Evolutionary conservation across 2,888 invertebrate species (phyloP).

Genomic region (Drosophila sordidula): DNA sequence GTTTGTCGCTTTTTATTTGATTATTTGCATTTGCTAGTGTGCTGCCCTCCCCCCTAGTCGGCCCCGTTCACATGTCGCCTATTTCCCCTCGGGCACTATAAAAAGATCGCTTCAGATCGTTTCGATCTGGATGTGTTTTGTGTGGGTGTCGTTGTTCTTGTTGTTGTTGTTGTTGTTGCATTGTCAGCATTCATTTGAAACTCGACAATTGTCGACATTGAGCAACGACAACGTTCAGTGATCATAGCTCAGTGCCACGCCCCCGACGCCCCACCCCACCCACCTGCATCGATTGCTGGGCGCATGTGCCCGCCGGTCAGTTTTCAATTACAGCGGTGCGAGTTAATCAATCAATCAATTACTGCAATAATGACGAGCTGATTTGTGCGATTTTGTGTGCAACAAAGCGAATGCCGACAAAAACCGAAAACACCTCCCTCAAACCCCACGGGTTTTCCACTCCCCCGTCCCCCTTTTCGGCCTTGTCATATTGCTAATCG

Average conservation of each 20-base stretch:
- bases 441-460: not conserved
- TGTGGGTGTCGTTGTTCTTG: constrained; percentile 33
- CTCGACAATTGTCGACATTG: constrained; percentile 68
- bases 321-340: constrained; percentile 64
- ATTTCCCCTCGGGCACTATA: constrained; percentile 14
- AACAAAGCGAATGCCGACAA: constrained; percentile 55
- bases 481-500: constrained; percentile 6
- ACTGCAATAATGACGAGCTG: constrained; percentile 70
- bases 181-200: constrained; percentile 73
- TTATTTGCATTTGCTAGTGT: constrained; percentile 23
- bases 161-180: constrained; percentile 47
- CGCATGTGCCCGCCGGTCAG: constrained; percentile 65
- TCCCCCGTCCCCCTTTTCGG: not conserved
- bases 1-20: constrained; percentile 32
- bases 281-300: constrained; percentile 14
- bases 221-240: constrained; percentile 22
- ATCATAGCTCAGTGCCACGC: constrained; percentile 53
- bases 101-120: constrained; percentile 45
- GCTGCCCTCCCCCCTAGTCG: not conserved
- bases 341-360: constrained; percentile 81
- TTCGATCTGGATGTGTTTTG: not conserved
- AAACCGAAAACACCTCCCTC: constrained; percentile 2
- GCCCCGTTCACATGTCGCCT: too few relatives aligned
- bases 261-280: constrained; percentile 2
- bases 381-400: constrained; percentile 58